These are phyloP conservation scores for Homalodisca vitripennis DNA, from an alignment of 1,140 invertebrate genomes.

Conservation along the genomic window DNA sequence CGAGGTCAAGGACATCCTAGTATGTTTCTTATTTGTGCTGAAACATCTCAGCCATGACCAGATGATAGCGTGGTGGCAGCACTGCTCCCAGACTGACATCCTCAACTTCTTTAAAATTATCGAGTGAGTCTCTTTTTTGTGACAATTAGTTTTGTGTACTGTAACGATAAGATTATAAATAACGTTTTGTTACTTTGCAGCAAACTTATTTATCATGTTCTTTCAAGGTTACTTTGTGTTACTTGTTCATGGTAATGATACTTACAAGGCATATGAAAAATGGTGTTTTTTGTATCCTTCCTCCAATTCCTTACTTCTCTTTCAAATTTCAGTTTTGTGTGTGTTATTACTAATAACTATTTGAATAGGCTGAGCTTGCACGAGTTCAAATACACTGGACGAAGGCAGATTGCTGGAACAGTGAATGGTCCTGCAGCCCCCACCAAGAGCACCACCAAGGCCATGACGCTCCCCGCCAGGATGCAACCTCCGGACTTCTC, in stretches of 20 bases:
- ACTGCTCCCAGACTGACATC: conserved; percentile 71
- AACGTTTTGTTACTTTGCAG: no score
- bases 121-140: conserved; percentile 69
- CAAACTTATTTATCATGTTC: no score
- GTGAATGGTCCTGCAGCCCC: conserved; percentile 46
- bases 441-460: conserved; percentile 58
- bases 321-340: conserved; percentile 23
- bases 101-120: conserved; percentile 77
- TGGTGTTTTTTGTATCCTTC: background rate
- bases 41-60: conserved; percentile 87
- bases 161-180: no score
- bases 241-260: no score
- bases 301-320: background rate
- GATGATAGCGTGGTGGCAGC: conserved; percentile 88
- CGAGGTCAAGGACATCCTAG: conserved; percentile 85
- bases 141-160: no score
- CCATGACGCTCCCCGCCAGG: conserved; percentile 74
- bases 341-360: conserved; percentile 23
- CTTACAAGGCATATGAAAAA: background rate
- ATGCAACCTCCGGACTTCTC: conserved; percentile 68
- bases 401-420: conserved; percentile 62
- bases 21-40: conserved; percentile 88
- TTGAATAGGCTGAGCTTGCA: conserved; percentile 71
- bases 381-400: conserved; percentile 86
- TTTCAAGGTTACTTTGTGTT: no score